Evolutionary conservation across 1,140 invertebrate species (phyloP), one percentile per base, ranked within the genome.

Genomic region (Drosophila baimaii): DNA sequence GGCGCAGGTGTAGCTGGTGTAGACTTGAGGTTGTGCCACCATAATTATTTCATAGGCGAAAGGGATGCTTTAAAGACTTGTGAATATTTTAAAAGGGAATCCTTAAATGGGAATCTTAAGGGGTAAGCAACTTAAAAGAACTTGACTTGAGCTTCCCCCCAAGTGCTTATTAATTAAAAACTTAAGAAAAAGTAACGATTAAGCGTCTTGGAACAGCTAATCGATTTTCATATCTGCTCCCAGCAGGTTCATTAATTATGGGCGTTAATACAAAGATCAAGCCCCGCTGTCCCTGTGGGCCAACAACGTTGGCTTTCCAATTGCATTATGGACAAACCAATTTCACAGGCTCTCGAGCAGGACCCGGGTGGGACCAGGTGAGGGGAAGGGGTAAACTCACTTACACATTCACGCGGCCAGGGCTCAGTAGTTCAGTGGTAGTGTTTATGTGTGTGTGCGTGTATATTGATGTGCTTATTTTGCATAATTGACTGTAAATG

Each of bases 401-500:
- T 37, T 12, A 39, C 47, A 62, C n/a, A 62, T 54, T 62, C 49
- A 52, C 51, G 47, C 59, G 33, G 47, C 47, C 46, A 51, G 29
- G 37, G 33, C 33, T 49, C 61, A 21, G 54, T 77, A 51, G 62
- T 77, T 55, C 21, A 21, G 9, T 17, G 39, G 61, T 37, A 17
- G 37, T 33, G n/a, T 49, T 25, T 61, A 51, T 54, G 39, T 23
- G 25, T 54, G 46, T 72, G 29, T 49, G 19, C 59, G 47, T 29
- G 49, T 66, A 41, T 57, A 71, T 83, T 72, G 61, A 64, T 79
- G 76, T 77, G 81, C 78, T 76, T 79, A 73, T 82, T 88, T 88
- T 88, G 83, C 83, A 86, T 88, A 86, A 86, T 86, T 66, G 76
- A 82, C 71, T 88, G 66, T 69, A 77, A 86, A 88, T 88, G 62